A percentile compares a stretch with the other conserved stretches of the same genome.
Evolutionary conservation across 2,888 invertebrate genomes (phyloP).

Genomic region (Zygaena filipendulae): DNA sequence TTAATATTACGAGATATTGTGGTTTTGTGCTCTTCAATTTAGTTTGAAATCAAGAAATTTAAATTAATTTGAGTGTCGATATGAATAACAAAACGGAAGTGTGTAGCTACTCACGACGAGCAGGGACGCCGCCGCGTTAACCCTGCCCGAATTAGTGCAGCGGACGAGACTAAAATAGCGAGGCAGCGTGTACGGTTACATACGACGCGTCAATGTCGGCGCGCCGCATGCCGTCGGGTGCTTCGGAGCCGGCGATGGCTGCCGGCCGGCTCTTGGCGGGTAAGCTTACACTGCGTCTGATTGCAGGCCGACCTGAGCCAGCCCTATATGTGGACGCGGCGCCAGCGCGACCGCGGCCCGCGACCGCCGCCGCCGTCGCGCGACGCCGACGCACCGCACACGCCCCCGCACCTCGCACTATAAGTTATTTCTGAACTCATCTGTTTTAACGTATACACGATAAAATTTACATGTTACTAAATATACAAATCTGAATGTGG

Average conservation of each 20-base stretch:
- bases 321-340: constrained; percentile 62
- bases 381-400: constrained; percentile 26
- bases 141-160: constrained; percentile 69
- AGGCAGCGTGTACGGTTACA: constrained; percentile 66
- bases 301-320: constrained; percentile 26
- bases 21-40: too few relatives aligned
- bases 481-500: constrained; percentile 40
- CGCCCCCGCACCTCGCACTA: constrained; percentile 40
- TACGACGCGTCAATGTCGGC: constrained; percentile 60
- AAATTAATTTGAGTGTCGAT: constrained; percentile 38
- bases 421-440: constrained; percentile 54
- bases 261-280: constrained; percentile 46
- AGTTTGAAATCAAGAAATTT: too few relatives aligned
- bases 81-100: constrained; percentile 56
- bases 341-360: constrained; percentile 27
- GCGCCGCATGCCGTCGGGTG: constrained; percentile 25
- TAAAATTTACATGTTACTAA: constrained; percentile 55
- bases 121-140: constrained; percentile 61
- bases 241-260: constrained; percentile 34
- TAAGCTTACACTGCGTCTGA: constrained; percentile 34
- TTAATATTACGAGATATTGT: too few relatives aligned
- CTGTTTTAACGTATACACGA: constrained; percentile 52
- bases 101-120: constrained; percentile 44
- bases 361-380: constrained; percentile 21
- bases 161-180: constrained; percentile 64